Conservation (phyloP, 2,113 vertebrate species). For the Bothrops jararaca region DNA sequence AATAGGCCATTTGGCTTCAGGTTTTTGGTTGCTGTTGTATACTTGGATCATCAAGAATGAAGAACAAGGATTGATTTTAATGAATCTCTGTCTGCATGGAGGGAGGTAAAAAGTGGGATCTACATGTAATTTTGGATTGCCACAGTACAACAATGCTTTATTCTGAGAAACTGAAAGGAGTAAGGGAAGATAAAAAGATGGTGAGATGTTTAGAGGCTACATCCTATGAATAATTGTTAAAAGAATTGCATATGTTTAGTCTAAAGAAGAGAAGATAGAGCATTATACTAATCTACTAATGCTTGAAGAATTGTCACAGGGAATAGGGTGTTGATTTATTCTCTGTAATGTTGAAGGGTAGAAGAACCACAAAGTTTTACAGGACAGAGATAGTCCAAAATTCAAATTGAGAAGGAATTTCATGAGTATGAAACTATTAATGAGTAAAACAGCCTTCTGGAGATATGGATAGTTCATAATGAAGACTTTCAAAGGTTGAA, state of each 20-base stretch:
- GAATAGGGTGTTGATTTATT: neutral
- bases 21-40: neutral
- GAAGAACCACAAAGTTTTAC: neutral
- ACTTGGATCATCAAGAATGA: neutral
- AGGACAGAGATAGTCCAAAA: neutral
- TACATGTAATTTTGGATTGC: neutral
- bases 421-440: neutral
- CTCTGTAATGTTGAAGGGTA: neutral
- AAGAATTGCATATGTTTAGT: neutral
- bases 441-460: neutral
- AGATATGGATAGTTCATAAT: neutral
- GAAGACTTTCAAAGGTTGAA: neutral
- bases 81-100: neutral
- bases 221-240: neutral
- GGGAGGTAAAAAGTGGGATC: neutral
- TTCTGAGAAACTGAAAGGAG: neutral
- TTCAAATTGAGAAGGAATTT: neutral
- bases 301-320: neutral
- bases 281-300: neutral
- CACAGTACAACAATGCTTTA: neutral
- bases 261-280: neutral
- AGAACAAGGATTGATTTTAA: neutral
- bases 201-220: neutral
- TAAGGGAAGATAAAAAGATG: neutral
- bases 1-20: neutral